Evolutionary conservation across 2,113 vertebrate genomes (phyloP).

Genomic region (Desmodus rotundus): DNA sequence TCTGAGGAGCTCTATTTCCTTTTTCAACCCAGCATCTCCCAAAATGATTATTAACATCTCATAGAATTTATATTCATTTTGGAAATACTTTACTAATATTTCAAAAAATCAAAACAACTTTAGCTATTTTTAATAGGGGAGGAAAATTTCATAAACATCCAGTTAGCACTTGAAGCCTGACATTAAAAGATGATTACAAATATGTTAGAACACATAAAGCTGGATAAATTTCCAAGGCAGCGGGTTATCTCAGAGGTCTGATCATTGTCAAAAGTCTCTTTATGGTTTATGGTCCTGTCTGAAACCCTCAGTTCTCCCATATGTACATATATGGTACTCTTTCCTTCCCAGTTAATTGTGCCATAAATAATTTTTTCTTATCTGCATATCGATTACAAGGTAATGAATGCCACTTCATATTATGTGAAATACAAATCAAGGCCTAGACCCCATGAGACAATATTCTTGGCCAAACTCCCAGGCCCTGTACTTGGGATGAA

Average conservation of each 20-base stretch:
- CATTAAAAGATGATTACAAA: conserved; percentile 43
- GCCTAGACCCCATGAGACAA: conserved; percentile 64
- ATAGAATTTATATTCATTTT: neutral
- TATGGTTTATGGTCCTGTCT: conserved; percentile 65
- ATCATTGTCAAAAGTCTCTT: conserved; percentile 55
- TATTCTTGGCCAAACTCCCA: conserved; percentile 73
- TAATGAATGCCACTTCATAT: conserved; percentile 77
- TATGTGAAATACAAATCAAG: conserved; percentile 74
- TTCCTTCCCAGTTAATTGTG: conserved; percentile 59
- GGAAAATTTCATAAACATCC: conserved; percentile 15
- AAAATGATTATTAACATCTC: neutral
- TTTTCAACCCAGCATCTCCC: neutral
- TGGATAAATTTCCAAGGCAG: conserved; percentile 42
- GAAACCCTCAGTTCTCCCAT: conserved; percentile 53
- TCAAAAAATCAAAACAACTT: conserved; percentile 25
- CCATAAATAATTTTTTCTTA: conserved; percentile 76
- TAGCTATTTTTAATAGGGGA: neutral
- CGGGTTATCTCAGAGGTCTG: conserved; percentile 50
- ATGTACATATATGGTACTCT: conserved; percentile 50
- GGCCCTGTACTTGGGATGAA: conserved; percentile 71
- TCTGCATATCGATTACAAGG: conserved; percentile 75
- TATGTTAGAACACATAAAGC: conserved; percentile 41
- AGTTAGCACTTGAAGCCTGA: neutral
- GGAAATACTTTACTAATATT: neutral
- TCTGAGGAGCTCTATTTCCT: neutral